Evolutionary conservation across 2,888 invertebrate genomes (phyloP).

Genomic region (Cyclophora albipunctata): DNA sequence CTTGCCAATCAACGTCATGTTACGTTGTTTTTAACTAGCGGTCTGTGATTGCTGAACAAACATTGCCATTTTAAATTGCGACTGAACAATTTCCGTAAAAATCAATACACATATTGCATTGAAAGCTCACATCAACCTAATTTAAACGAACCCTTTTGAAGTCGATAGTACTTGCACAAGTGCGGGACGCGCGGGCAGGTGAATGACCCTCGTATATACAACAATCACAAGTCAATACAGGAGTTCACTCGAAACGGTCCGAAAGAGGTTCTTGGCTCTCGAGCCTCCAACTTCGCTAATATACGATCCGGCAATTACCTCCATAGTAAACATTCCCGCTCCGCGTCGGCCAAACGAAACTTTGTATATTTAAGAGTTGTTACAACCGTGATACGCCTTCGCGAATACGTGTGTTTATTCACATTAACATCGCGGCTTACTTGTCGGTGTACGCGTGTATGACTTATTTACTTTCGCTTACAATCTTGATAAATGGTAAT

Average conservation of each 20-base stretch:
- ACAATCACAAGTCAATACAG: conserved; percentile 19
- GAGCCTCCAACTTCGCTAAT: conserved; percentile 34
- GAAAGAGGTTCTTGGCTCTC: conserved; percentile 20
- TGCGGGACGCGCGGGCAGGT: conserved; percentile 2
- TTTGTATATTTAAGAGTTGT: conserved; percentile 38
- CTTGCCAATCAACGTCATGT: no score
- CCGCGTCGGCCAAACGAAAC: conserved; percentile 30
- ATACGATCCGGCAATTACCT: conserved; percentile 45
- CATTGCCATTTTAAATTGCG: no score
- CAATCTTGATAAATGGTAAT: conserved; percentile 11
- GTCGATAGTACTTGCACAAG: background rate
- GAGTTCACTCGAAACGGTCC: conserved; percentile 15
- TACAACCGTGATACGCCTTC: conserved; percentile 33
- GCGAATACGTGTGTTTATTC: conserved; percentile 33
- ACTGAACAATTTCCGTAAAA: background rate
- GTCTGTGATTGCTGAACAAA: no score
- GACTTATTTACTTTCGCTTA: conserved; percentile 31
- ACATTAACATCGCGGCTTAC: conserved; percentile 21
- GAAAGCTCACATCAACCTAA: background rate
- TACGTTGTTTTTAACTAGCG: no score
- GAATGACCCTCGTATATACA: conserved; percentile 13
- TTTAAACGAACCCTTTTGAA: conserved; percentile 1
- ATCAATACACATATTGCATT: background rate
- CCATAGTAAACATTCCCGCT: conserved; percentile 35
- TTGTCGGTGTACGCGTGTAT: conserved; percentile 23